Percentiles rank a stretch among this genome's conserved stretches.
phyloP scores from a whole-genome alignment of 2,888 invertebrate genomes.

The Volucella bombylans region DNA sequence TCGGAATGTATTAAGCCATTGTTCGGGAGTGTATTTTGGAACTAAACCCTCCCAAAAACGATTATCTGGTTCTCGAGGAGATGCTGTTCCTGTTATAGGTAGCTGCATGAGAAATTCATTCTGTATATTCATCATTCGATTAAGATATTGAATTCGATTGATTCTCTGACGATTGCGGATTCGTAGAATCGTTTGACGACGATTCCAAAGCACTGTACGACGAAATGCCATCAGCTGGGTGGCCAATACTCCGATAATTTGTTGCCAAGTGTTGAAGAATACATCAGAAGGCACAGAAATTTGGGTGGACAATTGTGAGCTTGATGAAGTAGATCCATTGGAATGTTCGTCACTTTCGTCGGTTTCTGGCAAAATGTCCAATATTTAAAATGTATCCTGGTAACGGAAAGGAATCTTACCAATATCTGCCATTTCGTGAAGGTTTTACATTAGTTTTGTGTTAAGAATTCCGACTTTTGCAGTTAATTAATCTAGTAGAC shows the following conservation, averaged over 20 bases:
- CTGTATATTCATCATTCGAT: conserved; percentile 79
- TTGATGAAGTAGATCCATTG: conserved; percentile 15
- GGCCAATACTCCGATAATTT: conserved; percentile 75
- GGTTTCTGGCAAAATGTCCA: not conserved
- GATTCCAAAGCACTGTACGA: conserved; percentile 77
- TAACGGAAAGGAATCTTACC: conserved; percentile 7
- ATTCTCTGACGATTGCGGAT: conserved; percentile 75
- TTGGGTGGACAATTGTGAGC: conserved; percentile 2
- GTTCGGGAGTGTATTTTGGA: conserved; percentile 74
- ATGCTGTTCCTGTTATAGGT: conserved; percentile 67
- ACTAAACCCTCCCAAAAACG: conserved; percentile 76
- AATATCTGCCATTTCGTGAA: conserved; percentile 32
- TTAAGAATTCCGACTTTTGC: not conserved
- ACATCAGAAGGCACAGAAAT: not conserved
- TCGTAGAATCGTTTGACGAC: conserved; percentile 78
- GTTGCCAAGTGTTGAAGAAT: conserved; percentile 41
- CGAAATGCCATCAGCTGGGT: conserved; percentile 78
- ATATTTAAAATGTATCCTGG: not conserved
- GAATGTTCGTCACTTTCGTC: conserved; percentile 25
- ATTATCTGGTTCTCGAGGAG: conserved; percentile 19
- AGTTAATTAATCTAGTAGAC: conserved; percentile 3
- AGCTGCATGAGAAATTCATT: conserved; percentile 78
- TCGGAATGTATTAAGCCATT: conserved; percentile 79
- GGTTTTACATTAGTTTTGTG: conserved; percentile 25
- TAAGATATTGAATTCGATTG: conserved; percentile 78